Evolutionary conservation across 2,113 vertebrate species (phyloP), one percentile per base, ranked within the genome.

Genomic region (Promerops cafer): DNA sequence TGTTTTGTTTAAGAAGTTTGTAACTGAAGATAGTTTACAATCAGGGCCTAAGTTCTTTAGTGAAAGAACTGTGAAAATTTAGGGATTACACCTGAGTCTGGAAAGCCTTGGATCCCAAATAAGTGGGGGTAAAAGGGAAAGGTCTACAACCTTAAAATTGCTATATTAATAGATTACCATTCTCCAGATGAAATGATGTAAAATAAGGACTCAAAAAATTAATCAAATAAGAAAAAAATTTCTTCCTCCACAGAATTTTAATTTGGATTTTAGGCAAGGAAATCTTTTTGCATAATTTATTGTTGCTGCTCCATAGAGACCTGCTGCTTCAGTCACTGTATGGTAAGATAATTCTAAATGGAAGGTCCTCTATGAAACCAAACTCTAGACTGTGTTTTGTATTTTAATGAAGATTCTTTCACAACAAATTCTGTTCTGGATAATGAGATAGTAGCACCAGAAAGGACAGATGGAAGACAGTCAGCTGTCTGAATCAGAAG

Each of bases 391-490:
- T 8, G 7, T 27, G 16, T 78, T 94, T 74, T 86, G 40, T 71
- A 61, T 86, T 86, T 88, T 80, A 90, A 63, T 82, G 60, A 71
- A 68, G 39, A 49, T 64, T 59, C n/a, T 90, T 94, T 74, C 49
- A 68, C 64, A 86, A 81, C 47, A 18, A 78, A 83, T 87, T 89
- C 53, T 17, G 27, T 82, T 80, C 64, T 71, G 44, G 22, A 23
- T 92, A 96, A 88, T 77, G 27, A 95, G 78, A 77, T 82, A 77
- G 72, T 66, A 95, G 44, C 47, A 5, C 49, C 76, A 76, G 74
- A 90, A 85, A 84, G 39, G 68, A 92, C 88, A 93, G 92, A 95
- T 96, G 93, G 71, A 64, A 86, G 64, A 92, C 1, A 86, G 83
- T 78, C 66, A 94, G 76, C 79, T 89, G n/a, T 60, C 72, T 81